Evolutionary conservation across 2,113 vertebrate genomes (phyloP).

Genomic region (Ophiodon elongatus): DNA sequence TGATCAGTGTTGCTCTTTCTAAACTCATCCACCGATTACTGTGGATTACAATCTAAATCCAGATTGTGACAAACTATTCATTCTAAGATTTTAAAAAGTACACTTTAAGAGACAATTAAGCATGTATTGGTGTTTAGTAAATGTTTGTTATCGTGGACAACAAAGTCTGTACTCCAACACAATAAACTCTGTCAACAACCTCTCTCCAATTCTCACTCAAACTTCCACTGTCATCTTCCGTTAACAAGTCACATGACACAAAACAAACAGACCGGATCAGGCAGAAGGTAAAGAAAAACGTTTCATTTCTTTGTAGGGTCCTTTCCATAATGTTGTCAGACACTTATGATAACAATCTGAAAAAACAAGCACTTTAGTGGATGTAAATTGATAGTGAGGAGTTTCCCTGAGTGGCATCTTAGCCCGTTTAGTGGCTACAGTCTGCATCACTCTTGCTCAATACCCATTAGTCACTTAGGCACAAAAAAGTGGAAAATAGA

Average conservation of each 20-base stretch:
- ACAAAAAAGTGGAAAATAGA: background rate
- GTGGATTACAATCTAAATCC: background rate
- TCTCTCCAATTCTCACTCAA: background rate
- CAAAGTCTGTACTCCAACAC: background rate
- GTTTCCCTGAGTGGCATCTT: no score
- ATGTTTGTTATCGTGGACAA: background rate
- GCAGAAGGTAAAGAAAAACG: background rate
- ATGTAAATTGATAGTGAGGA: no score
- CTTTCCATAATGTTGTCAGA: no score
- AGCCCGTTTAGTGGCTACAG: no score
- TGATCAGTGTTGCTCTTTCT: conserved; percentile 8
- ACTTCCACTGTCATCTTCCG: background rate
- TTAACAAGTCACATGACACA: background rate
- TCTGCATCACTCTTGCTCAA: no score
- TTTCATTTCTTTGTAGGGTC: no score
- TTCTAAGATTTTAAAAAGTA: background rate
- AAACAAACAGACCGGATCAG: background rate
- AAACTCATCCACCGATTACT: background rate
- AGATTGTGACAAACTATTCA: background rate
- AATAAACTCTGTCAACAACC: no score
- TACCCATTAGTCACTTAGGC: background rate
- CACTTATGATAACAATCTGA: background rate
- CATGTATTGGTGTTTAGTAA: background rate
- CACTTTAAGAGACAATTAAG: background rate
- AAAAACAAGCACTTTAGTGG: no score